Conservation (phyloP, 2,888 invertebrate genomes). For the Epirrhoe tristata region DNA sequence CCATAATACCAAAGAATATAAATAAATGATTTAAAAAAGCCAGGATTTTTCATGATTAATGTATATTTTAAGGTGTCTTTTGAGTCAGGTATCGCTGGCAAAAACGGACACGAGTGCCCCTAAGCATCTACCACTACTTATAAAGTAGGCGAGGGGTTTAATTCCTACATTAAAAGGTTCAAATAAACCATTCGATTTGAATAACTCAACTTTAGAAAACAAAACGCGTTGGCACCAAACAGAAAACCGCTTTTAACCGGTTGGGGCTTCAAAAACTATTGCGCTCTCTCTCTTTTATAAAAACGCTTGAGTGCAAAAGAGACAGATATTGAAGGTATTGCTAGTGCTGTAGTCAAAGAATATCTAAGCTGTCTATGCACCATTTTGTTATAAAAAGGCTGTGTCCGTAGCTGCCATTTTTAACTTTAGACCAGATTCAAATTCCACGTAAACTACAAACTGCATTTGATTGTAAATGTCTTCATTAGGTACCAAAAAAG, state of each 20-base stretch:
- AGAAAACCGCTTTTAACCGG: neutral
- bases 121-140: slow-evolving; percentile 68
- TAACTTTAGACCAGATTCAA: neutral
- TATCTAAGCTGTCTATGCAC: neutral
- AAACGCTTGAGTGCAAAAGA: neutral
- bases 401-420: slow-evolving; percentile 6
- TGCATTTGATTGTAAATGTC: neutral
- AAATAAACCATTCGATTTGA: slow-evolving; percentile 33
- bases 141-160: slow-evolving; percentile 76
- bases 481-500: too few relatives aligned
- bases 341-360: neutral
- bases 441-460: neutral
- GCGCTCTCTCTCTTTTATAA: neutral
- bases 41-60: neutral
- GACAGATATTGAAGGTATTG: neutral
- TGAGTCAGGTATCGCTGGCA: slow-evolving; percentile 18
- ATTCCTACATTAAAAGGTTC: slow-evolving; percentile 68
- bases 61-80: neutral
- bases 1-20: neutral
- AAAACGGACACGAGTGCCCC: slow-evolving; percentile 55
- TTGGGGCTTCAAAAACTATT: slow-evolving; percentile 7
- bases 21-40: neutral
- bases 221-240: slow-evolving; percentile 13
- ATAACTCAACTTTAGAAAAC: slow-evolving; percentile 26
- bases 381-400: neutral